Conservation (phyloP, 1,140 invertebrate genomes). For the Helicoverpa zea region DNA sequence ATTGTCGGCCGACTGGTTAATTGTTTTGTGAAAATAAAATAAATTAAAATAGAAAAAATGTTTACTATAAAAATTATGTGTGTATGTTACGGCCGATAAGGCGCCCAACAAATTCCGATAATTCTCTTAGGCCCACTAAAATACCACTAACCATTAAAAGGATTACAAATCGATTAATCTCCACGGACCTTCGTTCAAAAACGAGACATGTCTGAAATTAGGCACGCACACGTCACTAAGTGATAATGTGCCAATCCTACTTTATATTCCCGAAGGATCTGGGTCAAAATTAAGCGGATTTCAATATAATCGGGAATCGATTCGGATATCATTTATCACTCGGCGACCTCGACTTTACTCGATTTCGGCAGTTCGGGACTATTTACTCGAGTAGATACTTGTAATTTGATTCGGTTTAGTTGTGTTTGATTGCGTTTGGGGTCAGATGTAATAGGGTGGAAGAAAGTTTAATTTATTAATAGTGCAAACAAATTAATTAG, state of each 20-base stretch:
- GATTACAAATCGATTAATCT: background rate
- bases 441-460: background rate
- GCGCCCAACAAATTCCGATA: no score
- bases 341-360: constrained; percentile 30
- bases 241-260: constrained; percentile 17
- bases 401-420: background rate
- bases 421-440: background rate
- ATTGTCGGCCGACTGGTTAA: no score
- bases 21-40: no score
- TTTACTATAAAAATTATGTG: no score
- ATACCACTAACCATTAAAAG: background rate
- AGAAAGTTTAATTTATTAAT: no score
- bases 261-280: constrained; percentile 41
- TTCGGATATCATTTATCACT: constrained; percentile 43
- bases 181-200: background rate
- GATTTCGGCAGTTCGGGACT: background rate
- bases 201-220: background rate
- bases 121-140: background rate
- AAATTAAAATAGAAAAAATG: no score
- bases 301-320: constrained; percentile 44
- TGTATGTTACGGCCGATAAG: no score
- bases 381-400: constrained; percentile 1
- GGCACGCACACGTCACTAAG: background rate
- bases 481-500: no score
- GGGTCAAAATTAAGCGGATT: constrained; percentile 47